These are phyloP conservation scores for Sarotherodon lohbergeri DNA, from an alignment of 2,113 vertebrate genomes.

Conservation along the genomic window DNA sequence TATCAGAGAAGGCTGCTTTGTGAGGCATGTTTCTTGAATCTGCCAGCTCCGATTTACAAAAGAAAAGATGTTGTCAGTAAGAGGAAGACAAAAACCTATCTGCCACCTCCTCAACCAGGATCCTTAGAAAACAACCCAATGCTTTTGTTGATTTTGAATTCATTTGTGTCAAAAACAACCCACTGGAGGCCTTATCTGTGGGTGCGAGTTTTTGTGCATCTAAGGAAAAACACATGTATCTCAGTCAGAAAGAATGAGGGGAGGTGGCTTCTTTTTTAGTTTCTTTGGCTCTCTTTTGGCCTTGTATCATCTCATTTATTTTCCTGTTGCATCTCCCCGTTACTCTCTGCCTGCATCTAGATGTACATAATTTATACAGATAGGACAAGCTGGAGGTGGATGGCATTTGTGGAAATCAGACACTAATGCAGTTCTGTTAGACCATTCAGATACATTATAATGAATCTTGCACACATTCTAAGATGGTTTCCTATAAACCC, in stretches of 20 bases:
- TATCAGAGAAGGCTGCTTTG: not conserved
- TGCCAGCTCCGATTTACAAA: not conserved
- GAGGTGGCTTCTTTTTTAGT: not conserved
- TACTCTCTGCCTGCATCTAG: not conserved
- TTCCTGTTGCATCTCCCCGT: not conserved
- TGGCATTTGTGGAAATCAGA: constrained; percentile 10
- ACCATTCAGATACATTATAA: not conserved
- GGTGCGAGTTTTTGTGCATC: constrained; percentile 7
- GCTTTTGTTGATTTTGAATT: constrained; percentile 54
- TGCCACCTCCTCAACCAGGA: constrained; percentile 7
- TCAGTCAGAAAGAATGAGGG: not conserved
- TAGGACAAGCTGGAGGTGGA: not conserved
- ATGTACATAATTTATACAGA: constrained; percentile 10
- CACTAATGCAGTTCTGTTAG: not conserved
- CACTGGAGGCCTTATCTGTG: constrained; percentile 35
- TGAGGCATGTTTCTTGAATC: not conserved
- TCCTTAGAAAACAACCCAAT: constrained; percentile 11
- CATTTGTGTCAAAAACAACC: constrained; percentile 57
- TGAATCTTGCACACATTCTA: not conserved
- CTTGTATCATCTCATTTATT: not conserved
- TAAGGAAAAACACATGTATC: not conserved
- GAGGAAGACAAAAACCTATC: constrained; percentile 13
- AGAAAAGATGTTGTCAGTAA: constrained; percentile 5
- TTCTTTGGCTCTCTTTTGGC: not conserved
- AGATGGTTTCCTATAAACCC: not conserved